Evolutionary conservation across 1,140 invertebrate species (phyloP).

Genomic region (Eupristina koningsbergeri): DNA sequence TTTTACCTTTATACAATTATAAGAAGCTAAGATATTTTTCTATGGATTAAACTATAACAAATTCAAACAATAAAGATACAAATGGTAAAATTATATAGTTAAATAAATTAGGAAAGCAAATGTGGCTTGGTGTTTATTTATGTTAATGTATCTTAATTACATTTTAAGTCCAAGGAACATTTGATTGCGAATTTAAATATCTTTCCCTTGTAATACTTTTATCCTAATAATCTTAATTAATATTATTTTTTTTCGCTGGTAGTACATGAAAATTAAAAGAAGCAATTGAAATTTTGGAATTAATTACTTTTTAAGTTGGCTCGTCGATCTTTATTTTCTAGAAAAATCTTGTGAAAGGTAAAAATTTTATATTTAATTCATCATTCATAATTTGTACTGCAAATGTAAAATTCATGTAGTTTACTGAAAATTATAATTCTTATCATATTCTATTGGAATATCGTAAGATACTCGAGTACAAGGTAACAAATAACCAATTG

Average conservation of each 20-base stretch:
- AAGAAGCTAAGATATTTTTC: too few species aligned
- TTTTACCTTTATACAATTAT: too few species aligned
- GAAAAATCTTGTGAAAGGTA: background rate
- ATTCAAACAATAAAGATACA: background rate
- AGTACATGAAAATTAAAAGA: background rate
- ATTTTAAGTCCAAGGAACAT: background rate
- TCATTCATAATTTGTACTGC: too few species aligned
- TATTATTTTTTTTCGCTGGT: background rate
- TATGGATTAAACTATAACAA: background rate
- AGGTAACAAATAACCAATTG: too few species aligned
- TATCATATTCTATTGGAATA: background rate
- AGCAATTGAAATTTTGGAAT: background rate
- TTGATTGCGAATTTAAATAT: background rate
- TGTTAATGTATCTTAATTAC: background rate
- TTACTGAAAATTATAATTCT: too few species aligned
- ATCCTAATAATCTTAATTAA: background rate
- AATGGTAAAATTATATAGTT: too few species aligned
- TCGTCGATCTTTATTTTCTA: background rate
- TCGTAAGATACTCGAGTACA: too few species aligned
- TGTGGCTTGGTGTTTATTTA: background rate
- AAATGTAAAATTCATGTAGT: background rate
- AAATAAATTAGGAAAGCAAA: background rate
- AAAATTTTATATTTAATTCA: background rate
- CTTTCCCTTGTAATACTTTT: background rate
- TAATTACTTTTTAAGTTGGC: background rate